phyloP scores from a whole-genome alignment of 2,797 vertebrate species.

The Hozukius guyotensis region DNA sequence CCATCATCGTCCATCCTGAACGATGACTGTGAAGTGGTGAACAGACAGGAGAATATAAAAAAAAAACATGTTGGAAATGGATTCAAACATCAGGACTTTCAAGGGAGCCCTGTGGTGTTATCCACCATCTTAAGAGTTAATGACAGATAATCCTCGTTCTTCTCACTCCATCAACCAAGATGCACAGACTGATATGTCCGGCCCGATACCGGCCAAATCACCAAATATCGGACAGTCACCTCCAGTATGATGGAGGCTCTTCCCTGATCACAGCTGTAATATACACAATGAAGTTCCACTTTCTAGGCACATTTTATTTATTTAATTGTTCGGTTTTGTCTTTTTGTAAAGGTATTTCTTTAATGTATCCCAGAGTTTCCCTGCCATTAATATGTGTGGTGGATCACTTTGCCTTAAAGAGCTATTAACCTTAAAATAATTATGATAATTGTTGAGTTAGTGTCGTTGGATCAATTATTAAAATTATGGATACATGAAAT shows the following conservation, averaged over 20 bases:
- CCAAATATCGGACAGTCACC: slow-evolving; percentile 6
- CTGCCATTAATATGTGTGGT: slow-evolving; percentile 2
- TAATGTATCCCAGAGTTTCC: slow-evolving; percentile 16
- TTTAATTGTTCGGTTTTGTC: neutral
- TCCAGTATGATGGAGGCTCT: slow-evolving; percentile 3
- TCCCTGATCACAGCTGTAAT: neutral
- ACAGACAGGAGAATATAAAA: neutral
- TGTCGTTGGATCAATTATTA: neutral
- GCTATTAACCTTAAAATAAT: slow-evolving; percentile 30
- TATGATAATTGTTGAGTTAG: neutral
- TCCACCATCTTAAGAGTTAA: neutral
- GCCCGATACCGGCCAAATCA: neutral
- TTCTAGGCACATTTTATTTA: slow-evolving; percentile 48
- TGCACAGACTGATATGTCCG: neutral
- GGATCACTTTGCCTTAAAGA: slow-evolving; percentile 62
- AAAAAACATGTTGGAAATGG: neutral
- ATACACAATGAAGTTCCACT: neutral
- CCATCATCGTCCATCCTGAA: neutral
- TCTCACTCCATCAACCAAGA: neutral
- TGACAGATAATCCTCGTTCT: neutral
- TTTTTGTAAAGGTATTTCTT: slow-evolving; percentile 34
- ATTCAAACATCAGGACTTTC: slow-evolving; percentile 11
- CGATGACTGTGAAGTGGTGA: neutral
- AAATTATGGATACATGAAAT: neutral
- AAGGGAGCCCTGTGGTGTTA: neutral